Conservation (phyloP, 1,140 invertebrate genomes). For the Orussus abietinus region DNA sequence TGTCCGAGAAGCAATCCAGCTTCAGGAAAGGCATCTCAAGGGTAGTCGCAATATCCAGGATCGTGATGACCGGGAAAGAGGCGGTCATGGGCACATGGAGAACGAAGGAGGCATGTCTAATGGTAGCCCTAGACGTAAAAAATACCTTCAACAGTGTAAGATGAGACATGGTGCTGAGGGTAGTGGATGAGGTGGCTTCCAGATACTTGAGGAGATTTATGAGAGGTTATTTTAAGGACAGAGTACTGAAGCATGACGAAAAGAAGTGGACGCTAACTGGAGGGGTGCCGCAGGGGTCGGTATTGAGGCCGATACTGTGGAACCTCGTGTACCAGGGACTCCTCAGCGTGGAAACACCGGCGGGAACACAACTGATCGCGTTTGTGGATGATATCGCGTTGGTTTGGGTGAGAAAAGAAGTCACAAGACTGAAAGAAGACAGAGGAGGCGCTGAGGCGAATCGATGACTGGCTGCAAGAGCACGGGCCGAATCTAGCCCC, state of each 20-base stretch:
- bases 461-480: conserved; percentile 7
- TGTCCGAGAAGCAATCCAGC: conserved; percentile 25
- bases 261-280: conserved; percentile 4
- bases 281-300: conserved; percentile 38
- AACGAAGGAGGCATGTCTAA: background rate
- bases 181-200: conserved; percentile 6
- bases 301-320: conserved; percentile 36
- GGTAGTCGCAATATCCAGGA: conserved; percentile 20
- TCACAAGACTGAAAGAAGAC: background rate
- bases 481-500: background rate
- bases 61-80: background rate
- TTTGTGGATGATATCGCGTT: conserved; percentile 32
- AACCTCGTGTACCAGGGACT: conserved; percentile 30
- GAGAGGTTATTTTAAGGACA: conserved; percentile 14
- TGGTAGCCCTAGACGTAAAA: conserved; percentile 16
- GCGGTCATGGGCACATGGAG: background rate
- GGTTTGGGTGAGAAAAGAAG: conserved; percentile 13
- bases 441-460: conserved; percentile 1
- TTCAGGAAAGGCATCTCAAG: conserved; percentile 25
- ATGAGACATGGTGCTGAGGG: conserved; percentile 18
- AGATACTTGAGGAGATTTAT: conserved; percentile 13
- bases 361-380: conserved; percentile 13
- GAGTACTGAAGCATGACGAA: conserved; percentile 11
- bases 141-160: conserved; percentile 20
- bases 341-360: conserved; percentile 17